These are phyloP conservation scores for Pangasianodon hypophthalmus DNA, from an alignment of 2,113 vertebrate genomes.

Conservation along the genomic window DNA sequence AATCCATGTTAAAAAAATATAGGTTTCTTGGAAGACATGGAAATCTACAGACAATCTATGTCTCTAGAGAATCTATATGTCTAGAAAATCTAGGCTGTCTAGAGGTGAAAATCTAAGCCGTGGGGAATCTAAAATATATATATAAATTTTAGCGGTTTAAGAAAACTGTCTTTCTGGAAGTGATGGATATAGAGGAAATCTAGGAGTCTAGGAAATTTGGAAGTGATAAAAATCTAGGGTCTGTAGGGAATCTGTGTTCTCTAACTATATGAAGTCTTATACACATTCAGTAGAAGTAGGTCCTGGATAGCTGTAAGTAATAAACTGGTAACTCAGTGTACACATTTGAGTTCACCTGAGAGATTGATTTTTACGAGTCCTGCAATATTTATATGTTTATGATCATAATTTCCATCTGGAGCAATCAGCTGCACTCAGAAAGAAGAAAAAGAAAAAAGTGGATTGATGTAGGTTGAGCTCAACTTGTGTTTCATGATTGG, in stretches of 20 bases:
- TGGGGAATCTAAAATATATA: neutral
- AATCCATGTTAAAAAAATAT: neutral
- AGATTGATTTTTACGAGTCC: conserved; percentile 59
- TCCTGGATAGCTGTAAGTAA: neutral
- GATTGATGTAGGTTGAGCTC: conserved; percentile 67
- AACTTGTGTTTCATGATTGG: conserved; percentile 77
- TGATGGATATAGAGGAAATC: neutral
- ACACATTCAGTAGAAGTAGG: neutral
- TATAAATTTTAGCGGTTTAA: neutral
- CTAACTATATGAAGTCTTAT: neutral
- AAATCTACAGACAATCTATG: neutral
- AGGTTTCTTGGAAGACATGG: neutral
- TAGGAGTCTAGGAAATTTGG: neutral
- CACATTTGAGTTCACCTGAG: conserved; percentile 12
- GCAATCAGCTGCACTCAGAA: conserved; percentile 72
- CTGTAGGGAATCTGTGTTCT: neutral
- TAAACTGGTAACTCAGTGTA: neutral
- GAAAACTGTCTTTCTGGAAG: neutral
- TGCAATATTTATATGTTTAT: conserved; percentile 79
- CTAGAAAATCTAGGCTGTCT: neutral
- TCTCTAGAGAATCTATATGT: neutral
- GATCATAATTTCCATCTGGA: conserved; percentile 80
- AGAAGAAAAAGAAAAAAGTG: conserved; percentile 55
- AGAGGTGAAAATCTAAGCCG: neutral
- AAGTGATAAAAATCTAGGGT: neutral